Percentiles rank a stretch among this genome's conserved stretches.
These are phyloP conservation scores for Falcunculus frontatus DNA, from an alignment of 2,113 vertebrate genomes.

Conservation along the genomic window DNA sequence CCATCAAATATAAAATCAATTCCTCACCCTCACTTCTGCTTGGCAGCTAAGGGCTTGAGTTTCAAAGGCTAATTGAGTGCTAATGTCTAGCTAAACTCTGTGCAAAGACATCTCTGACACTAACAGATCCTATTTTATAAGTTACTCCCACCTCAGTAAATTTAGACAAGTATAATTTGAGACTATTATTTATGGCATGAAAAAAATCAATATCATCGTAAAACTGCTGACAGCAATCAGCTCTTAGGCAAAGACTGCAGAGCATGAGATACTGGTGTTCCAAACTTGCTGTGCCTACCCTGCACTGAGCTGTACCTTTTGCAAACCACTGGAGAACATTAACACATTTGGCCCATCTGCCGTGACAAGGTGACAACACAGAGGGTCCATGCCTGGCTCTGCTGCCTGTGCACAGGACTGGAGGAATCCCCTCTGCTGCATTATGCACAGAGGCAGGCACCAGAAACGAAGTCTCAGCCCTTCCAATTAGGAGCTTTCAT, in stretches of 20 bases:
- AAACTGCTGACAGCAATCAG: constrained; percentile 22
- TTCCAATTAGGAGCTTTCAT: constrained; percentile 14
- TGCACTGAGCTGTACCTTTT: neutral
- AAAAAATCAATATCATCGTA: constrained; percentile 49
- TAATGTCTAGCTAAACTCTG: constrained; percentile 29
- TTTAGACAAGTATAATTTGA: constrained; percentile 47
- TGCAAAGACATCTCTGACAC: constrained; percentile 36
- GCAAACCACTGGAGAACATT: neutral
- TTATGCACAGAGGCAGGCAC: neutral
- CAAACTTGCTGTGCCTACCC: neutral
- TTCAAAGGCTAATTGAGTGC: constrained; percentile 48
- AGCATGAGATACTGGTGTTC: neutral
- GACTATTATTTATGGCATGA: constrained; percentile 49
- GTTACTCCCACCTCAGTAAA: constrained; percentile 48
- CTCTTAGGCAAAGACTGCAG: neutral
- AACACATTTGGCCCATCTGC: neutral
- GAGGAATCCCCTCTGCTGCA: neutral
- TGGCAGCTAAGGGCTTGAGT: constrained; percentile 3
- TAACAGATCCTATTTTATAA: constrained; percentile 16
- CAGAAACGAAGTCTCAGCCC: neutral
- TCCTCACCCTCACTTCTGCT: neutral
- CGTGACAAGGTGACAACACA: neutral
- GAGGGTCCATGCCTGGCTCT: neutral
- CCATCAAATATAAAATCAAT: constrained; percentile 23
- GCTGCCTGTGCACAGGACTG: neutral